These are phyloP conservation scores for Lepetodrilus schrolli DNA, from an alignment of 2,888 invertebrate species.

Conservation along the genomic window DNA sequence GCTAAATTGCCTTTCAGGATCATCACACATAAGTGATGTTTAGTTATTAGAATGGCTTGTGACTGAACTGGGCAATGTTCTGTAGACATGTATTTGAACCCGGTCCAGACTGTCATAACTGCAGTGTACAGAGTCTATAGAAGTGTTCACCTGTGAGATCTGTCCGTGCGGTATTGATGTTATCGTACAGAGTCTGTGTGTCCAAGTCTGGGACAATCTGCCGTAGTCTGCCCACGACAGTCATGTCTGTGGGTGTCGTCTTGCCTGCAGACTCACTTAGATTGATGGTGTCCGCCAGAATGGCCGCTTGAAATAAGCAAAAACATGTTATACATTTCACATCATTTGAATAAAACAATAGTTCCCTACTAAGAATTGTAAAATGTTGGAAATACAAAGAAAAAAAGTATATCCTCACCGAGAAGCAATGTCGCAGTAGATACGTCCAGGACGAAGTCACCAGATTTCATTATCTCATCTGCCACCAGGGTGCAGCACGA, in stretches of 20 bases:
- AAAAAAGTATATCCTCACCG: neutral
- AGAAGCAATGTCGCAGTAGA: neutral
- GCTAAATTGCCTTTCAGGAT: too few species aligned
- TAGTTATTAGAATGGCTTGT: too few species aligned
- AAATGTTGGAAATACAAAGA: neutral
- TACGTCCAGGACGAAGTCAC: neutral
- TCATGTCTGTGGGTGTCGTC: constrained; percentile 81
- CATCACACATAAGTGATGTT: too few species aligned
- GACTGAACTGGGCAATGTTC: too few species aligned
- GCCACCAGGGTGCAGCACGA: constrained; percentile 82
- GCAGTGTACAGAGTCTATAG: too few species aligned
- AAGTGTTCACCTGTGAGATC: constrained; percentile 82
- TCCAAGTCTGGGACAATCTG: constrained; percentile 53
- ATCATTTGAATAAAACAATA: neutral
- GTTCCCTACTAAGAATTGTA: neutral
- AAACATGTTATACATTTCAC: neutral
- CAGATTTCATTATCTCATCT: neutral
- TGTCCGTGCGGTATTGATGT: constrained; percentile 81
- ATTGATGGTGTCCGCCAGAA: constrained; percentile 87
- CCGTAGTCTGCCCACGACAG: constrained; percentile 78
- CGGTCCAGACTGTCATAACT: too few species aligned
- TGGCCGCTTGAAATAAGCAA: too few species aligned
- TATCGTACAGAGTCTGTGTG: constrained; percentile 77
- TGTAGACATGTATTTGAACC: too few species aligned
- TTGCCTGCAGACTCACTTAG: constrained; percentile 82